These are phyloP conservation scores for Elymnias hypermnestra DNA, from an alignment of 1,140 invertebrate species.

Conservation along the genomic window DNA sequence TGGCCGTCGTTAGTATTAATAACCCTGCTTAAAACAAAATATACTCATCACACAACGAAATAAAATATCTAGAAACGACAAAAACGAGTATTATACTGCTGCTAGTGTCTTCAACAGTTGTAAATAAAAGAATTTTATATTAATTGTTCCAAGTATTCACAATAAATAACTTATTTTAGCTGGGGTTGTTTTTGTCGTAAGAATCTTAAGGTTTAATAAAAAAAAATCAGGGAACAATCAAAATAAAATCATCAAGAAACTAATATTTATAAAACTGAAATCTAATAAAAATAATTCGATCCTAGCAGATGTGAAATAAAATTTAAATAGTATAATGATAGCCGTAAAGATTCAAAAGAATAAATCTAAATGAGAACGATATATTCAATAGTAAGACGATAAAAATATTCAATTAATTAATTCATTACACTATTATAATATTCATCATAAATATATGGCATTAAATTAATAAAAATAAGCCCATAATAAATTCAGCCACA, in stretches of 20 bases:
- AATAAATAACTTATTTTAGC: not conserved
- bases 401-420: too few relatives aligned
- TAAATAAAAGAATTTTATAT: conserved; percentile 11
- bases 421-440: too few relatives aligned
- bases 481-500: too few relatives aligned
- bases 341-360: not conserved
- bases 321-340: not conserved
- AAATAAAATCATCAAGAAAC: not conserved
- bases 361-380: not conserved
- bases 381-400: too few relatives aligned
- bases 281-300: not conserved
- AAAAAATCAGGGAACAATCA: too few relatives aligned
- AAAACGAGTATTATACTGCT: conserved; percentile 10
- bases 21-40: not conserved
- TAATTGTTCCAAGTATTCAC: not conserved
- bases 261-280: not conserved
- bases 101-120: conserved; percentile 2
- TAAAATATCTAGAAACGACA: conserved; percentile 11
- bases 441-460: too few relatives aligned
- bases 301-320: not conserved
- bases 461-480: too few relatives aligned
- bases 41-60: conserved; percentile 3
- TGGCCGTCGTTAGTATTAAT: not conserved
- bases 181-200: too few relatives aligned
- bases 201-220: too few relatives aligned